Evolutionary conservation across 2,888 invertebrate genomes (phyloP).

Genomic region (Macrosiphum euphorbiae): DNA sequence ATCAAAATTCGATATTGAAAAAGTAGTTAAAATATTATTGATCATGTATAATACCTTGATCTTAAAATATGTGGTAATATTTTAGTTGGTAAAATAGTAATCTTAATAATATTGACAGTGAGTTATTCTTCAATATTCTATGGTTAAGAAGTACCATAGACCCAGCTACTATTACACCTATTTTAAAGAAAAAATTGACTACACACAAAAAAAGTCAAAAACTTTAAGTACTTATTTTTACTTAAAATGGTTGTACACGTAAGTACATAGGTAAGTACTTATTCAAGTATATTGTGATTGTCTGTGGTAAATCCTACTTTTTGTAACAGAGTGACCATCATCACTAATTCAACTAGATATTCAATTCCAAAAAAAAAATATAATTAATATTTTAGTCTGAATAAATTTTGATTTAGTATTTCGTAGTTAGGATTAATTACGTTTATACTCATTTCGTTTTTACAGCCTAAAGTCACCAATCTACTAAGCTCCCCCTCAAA

Average conservation of each 20-base stretch:
- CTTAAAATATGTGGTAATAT: neutral
- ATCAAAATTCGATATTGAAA: neutral
- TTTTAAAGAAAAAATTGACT: neutral
- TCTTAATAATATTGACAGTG: neutral
- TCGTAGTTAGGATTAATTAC: neutral
- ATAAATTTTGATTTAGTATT: neutral
- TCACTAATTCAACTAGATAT: neutral
- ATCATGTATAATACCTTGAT: neutral
- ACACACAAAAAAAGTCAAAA: neutral
- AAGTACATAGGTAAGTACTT: neutral
- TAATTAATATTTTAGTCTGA: neutral
- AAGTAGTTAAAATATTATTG: neutral
- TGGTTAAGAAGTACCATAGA: neutral
- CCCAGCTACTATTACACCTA: too few species aligned
- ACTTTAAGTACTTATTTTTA: neutral
- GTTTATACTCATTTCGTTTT: neutral
- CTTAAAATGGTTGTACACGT: too few species aligned
- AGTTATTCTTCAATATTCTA: neutral
- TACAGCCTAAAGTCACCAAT: neutral
- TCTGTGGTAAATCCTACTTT: neutral
- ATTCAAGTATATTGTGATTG: neutral
- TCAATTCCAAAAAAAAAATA: neutral
- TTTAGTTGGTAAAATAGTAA: neutral
- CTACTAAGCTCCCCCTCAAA: too few species aligned
- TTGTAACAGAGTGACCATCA: neutral